These are phyloP conservation scores for Timema cristinae DNA, from an alignment of 2,888 invertebrate species.

Conservation along the genomic window DNA sequence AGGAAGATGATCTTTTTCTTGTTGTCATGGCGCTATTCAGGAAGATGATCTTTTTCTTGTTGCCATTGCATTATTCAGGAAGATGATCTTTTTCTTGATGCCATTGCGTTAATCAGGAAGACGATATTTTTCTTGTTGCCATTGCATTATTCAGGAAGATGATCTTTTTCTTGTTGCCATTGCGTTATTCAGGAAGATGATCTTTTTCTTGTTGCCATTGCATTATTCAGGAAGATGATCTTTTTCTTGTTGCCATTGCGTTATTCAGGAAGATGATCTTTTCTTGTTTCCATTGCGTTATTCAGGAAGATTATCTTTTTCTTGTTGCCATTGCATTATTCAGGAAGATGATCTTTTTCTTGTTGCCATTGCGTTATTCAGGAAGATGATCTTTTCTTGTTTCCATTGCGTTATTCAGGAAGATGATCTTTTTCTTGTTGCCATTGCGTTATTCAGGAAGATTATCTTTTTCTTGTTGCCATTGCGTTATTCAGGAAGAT, in stretches of 20 bases:
- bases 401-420: neutral
- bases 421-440: neutral
- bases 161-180: neutral
- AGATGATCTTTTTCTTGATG: neutral
- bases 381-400: neutral
- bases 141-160: neutral
- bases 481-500: neutral
- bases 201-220: neutral
- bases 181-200: neutral
- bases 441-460: neutral
- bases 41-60: neutral
- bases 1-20: neutral
- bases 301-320: neutral
- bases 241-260: neutral
- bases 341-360: neutral
- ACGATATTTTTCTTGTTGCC: neutral
- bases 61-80: neutral
- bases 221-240: neutral
- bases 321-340: neutral
- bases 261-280: neutral
- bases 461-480: neutral
- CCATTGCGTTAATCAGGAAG: neutral
- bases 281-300: neutral
- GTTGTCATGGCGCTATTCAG: neutral
- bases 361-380: neutral